Evolutionary conservation across 35 echinoderm and acorn worm genomes (phyloP), one percentile per base, ranked within the genome.

Genomic region (Apostichopus parvimensis): DNA sequence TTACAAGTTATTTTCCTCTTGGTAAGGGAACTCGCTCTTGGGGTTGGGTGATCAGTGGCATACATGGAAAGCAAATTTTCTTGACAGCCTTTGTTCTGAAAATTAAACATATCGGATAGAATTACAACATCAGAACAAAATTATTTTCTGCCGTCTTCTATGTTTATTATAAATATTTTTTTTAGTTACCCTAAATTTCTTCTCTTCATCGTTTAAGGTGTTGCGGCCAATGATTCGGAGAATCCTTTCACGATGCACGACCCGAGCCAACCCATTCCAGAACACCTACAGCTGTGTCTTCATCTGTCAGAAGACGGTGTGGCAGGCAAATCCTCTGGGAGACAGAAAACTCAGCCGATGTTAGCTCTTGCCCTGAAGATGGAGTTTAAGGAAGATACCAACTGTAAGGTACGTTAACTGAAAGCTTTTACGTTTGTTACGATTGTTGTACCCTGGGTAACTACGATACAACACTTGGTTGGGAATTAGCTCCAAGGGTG

Each of bases 271-370:
- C 91, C 90, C n/a, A 78, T 94, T 57, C 95, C 95, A n/a, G 66
- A 79, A 52, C 93, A 99, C 79, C 77, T 99, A 17, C 58, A 99
- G 68, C 92, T 86, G 17, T 96, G 95, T 92, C 71, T 99, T 21
- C 93, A 99, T 79, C 91, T 92, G 3, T 99, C 97, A 22, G 97
- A 99, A 64, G 92, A 94, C 13, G 95, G 97, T 57, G 92, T 96
- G 17, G 34, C 91, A 8, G 81, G 79, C 14, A 99, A 95, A 77
- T 60, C 57, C 1, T 65, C 88, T 53, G 87, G 80, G 62, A 92
- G 89, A 82, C 70, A 94, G 73, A 92, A 95, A 87, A 90, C 73
- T 17, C 12, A 78, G 66, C 94, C 93, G 89, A 99, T 99, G 97
- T 18, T 99, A 23, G 81, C 97, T 6, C 66, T 99, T 28, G 97